phyloP scores from a whole-genome alignment of 2,888 invertebrate species.

The Eudasyphora cyanicolor region DNA sequence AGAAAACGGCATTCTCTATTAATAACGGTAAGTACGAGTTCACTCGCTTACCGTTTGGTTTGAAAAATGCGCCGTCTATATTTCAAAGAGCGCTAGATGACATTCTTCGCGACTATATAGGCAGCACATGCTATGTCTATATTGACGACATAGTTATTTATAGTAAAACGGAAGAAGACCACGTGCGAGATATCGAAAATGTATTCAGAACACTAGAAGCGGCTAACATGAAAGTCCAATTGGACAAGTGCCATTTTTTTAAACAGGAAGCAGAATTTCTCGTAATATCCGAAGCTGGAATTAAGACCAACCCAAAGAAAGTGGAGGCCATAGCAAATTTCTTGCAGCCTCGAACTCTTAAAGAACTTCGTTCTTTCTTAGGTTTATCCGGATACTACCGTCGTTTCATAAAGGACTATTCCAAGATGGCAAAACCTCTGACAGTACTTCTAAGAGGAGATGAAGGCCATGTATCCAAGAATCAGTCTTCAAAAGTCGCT shows the following conservation, averaged over 20 bases:
- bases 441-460: conserved; percentile 45
- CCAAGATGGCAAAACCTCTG: conserved; percentile 45
- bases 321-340: conserved; percentile 38
- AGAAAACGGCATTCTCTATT: conserved; percentile 38
- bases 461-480: conserved; percentile 51
- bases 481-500: conserved; percentile 23
- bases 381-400: no score
- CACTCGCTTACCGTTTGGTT: conserved; percentile 37
- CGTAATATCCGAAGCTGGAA: conserved; percentile 34
- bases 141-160: conserved; percentile 47
- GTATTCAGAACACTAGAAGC: conserved; percentile 32
- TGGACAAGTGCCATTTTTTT: conserved; percentile 53
- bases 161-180: conserved; percentile 30
- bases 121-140: conserved; percentile 38
- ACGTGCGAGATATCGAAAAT: conserved; percentile 6
- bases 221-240: conserved; percentile 44
- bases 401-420: conserved; percentile 33
- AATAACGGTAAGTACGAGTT: conserved; percentile 39
- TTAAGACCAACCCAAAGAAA: conserved; percentile 42
- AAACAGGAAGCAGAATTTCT: conserved; percentile 46
- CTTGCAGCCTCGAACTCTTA: conserved; percentile 44
- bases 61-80: conserved; percentile 47
- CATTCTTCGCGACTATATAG: conserved; percentile 4
- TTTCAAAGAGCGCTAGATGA: conserved; percentile 36
- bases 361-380: conserved; percentile 53